Evolutionary conservation across 1,140 invertebrate species (phyloP), one percentile per base, ranked within the genome.

Genomic region (Gonatopus flavifemur): DNA sequence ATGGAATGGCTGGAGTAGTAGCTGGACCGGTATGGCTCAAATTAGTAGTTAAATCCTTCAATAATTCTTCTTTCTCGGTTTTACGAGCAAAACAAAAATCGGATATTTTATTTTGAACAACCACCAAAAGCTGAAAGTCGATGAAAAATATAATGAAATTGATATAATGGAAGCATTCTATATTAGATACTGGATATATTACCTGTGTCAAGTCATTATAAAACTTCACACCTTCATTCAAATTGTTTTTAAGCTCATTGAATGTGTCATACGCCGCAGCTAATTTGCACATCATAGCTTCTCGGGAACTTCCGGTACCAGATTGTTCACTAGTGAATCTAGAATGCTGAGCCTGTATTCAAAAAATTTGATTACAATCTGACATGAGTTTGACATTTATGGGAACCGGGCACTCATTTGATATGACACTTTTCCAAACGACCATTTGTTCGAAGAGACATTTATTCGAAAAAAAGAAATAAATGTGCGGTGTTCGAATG

Each of bases 11-110:
- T 12, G 86, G 84, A 12, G 83, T 72, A 18, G 74, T 60, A 8
- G 77, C 70, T 9, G 79, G 74, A 18, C 82, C 70, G 46, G 78
- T 72, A 39, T 87, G 82, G 49, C 88, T 87, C 13, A 87, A 82
- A 64, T 88, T 86, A 52, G 88, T 86, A 16, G 91, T 93, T 36
- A 95, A 79, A 78, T 94, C 91, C 72, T 93, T 93, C 71, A 98
- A 79, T 40, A 98, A 73, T 78, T 99, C 97, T 59, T 99, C 97
- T 76, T 98, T 98, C 76, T 99, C 97, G 1, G 96, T 98, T 80
- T 97, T 96, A 4, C 97, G 89, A 22, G 97, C 97, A 79, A 99
- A 99, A 74, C 94, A 97, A 78, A 94, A 98, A 79, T 99, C 98
- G 1, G 88, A 89, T 61, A 99, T 91, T 80, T 99, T 99, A 73